Evolutionary conservation across 2,113 vertebrate species (phyloP), one percentile per base, ranked within the genome.

Genomic region (Ictidomys tridecemlineatus): DNA sequence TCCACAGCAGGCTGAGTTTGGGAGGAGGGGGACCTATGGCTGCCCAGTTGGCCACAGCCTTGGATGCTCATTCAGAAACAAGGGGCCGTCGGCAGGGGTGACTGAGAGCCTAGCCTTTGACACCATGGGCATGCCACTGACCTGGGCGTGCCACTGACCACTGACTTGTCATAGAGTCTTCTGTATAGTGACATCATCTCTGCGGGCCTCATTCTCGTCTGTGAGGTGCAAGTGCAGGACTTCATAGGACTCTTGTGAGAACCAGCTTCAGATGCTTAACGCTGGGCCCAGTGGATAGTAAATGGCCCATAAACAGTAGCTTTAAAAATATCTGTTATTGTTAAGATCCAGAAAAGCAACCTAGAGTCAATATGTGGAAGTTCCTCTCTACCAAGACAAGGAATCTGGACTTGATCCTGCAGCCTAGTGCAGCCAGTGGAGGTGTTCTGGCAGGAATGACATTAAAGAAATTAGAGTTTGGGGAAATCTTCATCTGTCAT

Each of bases 301-400:
- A 73, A 39, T 76, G 8, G 20, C 45, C 53, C 73, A 17, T 58
- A 74, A 65, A 56, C 6, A 45, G 24, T 72, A 56, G 28, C 88
- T 92, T 95, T 2, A 53, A 74, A 69, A 20, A 30, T 30, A 48
- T 18, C 70, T 30, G 0, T 53, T 61, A 51, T 79, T 79, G 56
- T 87, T 95, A 74, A 65, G 45, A 39, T 84, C 91, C 88, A 85
- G 58, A 77, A 97, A 90, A 87, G 79, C 85, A 72, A 93, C 63
- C 45, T 61, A 65, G 12, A 48, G 9, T 65, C 77, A 79, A 72
- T 76, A 32, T 28, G 22, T 34, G 34, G 65, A 84, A 65, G 45
- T 14, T 76, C 8, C 42, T 72, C 11, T 76, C 70, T 94, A 45
- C 76, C 63, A 53, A 77, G 42, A 14, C 74, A 8, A 58, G 53